Conservation (phyloP, 2,113 vertebrate species). For the Isurus oxyrinchus region DNA sequence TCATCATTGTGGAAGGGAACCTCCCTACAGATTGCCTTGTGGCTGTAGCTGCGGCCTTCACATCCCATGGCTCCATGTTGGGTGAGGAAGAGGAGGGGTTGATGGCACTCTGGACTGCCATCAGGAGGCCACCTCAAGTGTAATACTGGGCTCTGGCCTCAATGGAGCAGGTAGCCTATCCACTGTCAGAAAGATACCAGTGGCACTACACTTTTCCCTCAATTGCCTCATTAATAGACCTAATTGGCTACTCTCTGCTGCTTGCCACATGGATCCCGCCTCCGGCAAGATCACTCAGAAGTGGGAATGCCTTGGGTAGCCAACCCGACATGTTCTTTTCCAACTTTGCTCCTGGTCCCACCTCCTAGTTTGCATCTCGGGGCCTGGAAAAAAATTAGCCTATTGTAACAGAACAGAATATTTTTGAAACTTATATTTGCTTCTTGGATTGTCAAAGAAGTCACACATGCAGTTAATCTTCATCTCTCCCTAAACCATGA, state of each 20-base stretch:
- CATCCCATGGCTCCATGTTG: background rate
- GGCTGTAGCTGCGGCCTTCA: too few relatives aligned
- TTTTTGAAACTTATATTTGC: background rate
- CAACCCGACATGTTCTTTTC: background rate
- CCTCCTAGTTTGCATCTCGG: background rate
- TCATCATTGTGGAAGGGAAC: too few relatives aligned
- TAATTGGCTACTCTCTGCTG: background rate
- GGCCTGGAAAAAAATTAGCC: too few relatives aligned
- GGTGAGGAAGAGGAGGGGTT: background rate
- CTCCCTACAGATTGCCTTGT: background rate
- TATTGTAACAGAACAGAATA: background rate
- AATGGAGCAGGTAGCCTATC: too few relatives aligned
- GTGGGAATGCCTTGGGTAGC: too few relatives aligned
- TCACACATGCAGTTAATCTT: background rate
- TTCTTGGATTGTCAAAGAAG: background rate
- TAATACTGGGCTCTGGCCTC: too few relatives aligned
- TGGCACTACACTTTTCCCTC: too few relatives aligned
- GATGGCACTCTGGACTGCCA: background rate
- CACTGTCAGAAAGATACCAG: too few relatives aligned
- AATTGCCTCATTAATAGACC: background rate
- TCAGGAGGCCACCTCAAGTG: background rate
- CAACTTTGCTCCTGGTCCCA: background rate
- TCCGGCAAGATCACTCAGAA: background rate
- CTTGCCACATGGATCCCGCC: background rate
- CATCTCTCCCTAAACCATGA: background rate